phyloP scores from a whole-genome alignment of 2,797 vertebrate species.

The Sebastes hopkinsi region DNA sequence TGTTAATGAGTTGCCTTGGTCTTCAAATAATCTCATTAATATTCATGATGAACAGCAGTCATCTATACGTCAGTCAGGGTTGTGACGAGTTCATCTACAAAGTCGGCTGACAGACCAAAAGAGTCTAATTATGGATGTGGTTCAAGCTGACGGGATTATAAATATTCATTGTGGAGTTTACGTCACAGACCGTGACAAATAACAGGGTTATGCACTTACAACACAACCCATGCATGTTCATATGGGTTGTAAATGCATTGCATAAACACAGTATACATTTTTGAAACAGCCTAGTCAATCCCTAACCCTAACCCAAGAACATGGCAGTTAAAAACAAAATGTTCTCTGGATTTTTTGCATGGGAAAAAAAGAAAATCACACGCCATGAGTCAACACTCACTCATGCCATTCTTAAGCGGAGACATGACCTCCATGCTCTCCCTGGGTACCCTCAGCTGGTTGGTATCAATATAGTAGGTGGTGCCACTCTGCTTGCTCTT shows the following conservation, averaged over 20 bases:
- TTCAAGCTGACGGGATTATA: conserved; percentile 14
- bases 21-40: conserved; percentile 48
- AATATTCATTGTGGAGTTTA: conserved; percentile 28
- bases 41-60: conserved; percentile 32
- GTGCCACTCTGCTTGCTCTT: conserved; percentile 94
- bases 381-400: conserved; percentile 76
- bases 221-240: neutral
- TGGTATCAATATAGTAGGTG: conserved; percentile 97
- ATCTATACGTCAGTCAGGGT: conserved; percentile 6
- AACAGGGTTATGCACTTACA: neutral
- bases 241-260: neutral
- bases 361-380: conserved; percentile 26
- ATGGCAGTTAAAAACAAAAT: neutral
- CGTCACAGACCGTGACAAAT: conserved; percentile 6
- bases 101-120: conserved; percentile 3
- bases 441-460: conserved; percentile 94
- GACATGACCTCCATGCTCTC: conserved; percentile 99
- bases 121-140: conserved; percentile 21
- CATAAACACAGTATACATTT: neutral
- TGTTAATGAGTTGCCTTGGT: conserved; percentile 17
- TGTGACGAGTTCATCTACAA: conserved; percentile 23
- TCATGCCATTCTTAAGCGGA: conserved; percentile 98
- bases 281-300: neutral
- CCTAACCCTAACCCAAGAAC: neutral
- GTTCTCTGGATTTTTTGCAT: neutral